Conservation (phyloP, 2,113 vertebrate genomes). For the Eulacestoma nigropectus region DNA sequence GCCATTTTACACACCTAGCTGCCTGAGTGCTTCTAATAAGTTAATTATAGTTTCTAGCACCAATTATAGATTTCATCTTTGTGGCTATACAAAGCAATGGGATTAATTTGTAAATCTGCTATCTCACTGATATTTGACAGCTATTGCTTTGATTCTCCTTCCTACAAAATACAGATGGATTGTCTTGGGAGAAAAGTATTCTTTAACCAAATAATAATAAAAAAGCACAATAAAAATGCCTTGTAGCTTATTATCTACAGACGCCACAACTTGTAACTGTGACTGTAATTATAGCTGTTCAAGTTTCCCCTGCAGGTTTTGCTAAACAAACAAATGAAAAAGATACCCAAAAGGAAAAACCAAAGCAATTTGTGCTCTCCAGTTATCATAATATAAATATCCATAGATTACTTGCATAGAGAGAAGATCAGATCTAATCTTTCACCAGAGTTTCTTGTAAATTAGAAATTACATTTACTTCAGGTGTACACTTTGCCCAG, state of each 20-base stretch:
- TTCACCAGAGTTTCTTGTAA: conserved; percentile 52
- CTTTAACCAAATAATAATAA: conserved; percentile 60
- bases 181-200: conserved; percentile 54
- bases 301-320: conserved; percentile 55
- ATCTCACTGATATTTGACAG: conserved; percentile 64
- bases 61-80: conserved; percentile 67
- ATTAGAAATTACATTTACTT: conserved; percentile 73
- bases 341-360: conserved; percentile 73
- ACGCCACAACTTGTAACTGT: conserved; percentile 33
- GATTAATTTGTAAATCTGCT: conserved; percentile 75
- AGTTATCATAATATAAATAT: conserved; percentile 65
- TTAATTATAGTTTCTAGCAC: conserved; percentile 67
- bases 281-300: conserved; percentile 63
- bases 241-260: conserved; percentile 64
- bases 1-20: conserved; percentile 25
- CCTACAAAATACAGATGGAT: conserved; percentile 56
- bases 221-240: conserved; percentile 53
- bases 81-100: conserved; percentile 63
- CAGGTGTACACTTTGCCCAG: conserved; percentile 61
- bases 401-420: conserved; percentile 65
- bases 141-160: conserved; percentile 45
- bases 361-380: conserved; percentile 72
- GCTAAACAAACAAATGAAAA: conserved; percentile 66
- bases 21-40: conserved; percentile 35
- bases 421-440: conserved; percentile 71